phyloP scores from a whole-genome alignment of 2,888 invertebrate species.

The Epinotia demarniana region DNA sequence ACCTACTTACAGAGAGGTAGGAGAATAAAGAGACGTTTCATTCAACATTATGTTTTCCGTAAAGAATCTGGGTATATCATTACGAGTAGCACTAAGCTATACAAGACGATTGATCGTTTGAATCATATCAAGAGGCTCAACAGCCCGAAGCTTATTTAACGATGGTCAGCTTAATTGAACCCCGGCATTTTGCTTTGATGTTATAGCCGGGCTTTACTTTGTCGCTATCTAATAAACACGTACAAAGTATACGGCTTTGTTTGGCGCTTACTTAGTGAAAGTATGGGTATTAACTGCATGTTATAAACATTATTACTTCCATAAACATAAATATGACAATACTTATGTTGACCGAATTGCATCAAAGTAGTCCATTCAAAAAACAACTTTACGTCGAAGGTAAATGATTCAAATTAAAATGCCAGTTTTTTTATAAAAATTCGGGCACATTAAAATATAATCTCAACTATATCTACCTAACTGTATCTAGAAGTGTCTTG shows the following conservation, averaged over 20 bases:
- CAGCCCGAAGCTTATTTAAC: conserved; percentile 25
- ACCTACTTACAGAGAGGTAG: too few species aligned
- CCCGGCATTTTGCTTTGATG: conserved; percentile 15
- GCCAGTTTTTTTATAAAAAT: too few species aligned
- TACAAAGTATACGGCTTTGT: background rate
- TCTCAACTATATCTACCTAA: too few species aligned
- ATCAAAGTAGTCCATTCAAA: too few species aligned
- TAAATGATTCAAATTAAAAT: too few species aligned
- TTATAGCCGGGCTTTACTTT: conserved; percentile 22
- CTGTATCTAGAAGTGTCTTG: too few species aligned
- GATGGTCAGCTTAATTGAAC: background rate
- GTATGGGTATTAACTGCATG: background rate
- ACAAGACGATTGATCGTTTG: background rate
- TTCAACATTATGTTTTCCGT: too few species aligned
- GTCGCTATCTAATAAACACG: conserved; percentile 15
- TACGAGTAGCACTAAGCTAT: background rate
- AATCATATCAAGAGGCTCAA: conserved; percentile 5
- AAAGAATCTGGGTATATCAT: background rate
- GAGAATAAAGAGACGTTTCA: too few species aligned
- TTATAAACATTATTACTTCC: background rate
- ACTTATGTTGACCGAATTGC: background rate
- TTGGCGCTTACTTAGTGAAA: background rate
- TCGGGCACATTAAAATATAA: too few species aligned
- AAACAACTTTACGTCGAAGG: too few species aligned
- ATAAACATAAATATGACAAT: conserved; percentile 9